These are phyloP conservation scores for Hipposideros larvatus DNA, from an alignment of 2,797 vertebrate species.

Conservation along the genomic window DNA sequence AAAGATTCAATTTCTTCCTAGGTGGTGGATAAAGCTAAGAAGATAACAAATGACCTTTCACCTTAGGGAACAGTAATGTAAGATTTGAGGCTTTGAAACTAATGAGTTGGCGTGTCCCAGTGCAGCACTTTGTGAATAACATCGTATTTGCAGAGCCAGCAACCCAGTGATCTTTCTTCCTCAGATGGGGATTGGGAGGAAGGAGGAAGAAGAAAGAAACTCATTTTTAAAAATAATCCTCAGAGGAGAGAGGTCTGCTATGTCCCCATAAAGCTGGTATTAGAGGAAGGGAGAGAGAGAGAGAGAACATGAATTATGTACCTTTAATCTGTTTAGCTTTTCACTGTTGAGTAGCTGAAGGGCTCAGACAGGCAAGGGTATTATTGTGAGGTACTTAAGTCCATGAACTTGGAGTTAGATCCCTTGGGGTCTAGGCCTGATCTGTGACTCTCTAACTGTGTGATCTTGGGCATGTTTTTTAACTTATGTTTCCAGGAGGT, in stretches of 20 bases:
- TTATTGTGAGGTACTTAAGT: conserved; percentile 28
- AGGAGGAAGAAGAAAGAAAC: conserved; percentile 42
- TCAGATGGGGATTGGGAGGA: neutral
- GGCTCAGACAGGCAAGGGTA: neutral
- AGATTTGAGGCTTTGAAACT: conserved; percentile 61
- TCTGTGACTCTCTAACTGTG: conserved; percentile 13
- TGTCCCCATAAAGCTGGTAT: conserved; percentile 55
- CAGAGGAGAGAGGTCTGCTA: conserved; percentile 57
- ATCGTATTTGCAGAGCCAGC: neutral
- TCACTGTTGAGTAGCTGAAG: neutral
- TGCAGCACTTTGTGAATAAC: neutral
- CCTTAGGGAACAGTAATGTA: conserved; percentile 38
- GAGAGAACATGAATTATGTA: neutral
- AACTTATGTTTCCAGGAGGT: conserved; percentile 39
- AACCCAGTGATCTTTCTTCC: neutral
- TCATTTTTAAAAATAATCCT: conserved; percentile 66
- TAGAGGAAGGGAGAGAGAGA: neutral
- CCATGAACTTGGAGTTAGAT: conserved; percentile 19
- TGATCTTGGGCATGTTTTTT: conserved; percentile 30
- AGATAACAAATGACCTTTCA: conserved; percentile 71
- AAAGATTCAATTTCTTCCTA: conserved; percentile 46
- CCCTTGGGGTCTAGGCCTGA: neutral
- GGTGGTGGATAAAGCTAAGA: conserved; percentile 55
- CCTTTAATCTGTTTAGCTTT: conserved; percentile 70
- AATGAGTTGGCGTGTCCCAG: conserved; percentile 48